Evolutionary conservation across 1,140 invertebrate species (phyloP).

Genomic region (Matsumurasca onukii): DNA sequence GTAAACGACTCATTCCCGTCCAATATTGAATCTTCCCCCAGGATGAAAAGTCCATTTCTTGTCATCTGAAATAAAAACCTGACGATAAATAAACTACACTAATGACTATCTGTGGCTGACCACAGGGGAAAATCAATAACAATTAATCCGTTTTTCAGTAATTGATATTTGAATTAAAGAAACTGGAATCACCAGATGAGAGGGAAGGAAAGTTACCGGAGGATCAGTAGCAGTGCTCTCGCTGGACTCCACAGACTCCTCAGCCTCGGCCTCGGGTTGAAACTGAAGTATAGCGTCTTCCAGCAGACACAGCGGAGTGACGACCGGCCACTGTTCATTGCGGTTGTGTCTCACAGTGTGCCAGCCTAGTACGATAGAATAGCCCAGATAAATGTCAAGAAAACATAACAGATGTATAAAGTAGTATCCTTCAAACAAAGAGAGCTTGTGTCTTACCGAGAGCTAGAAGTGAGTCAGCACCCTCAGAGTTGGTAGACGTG

Average conservation of each 20-base stretch:
- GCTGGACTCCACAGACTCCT: neutral
- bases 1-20: conserved; percentile 9
- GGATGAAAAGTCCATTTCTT: conserved; percentile 26
- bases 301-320: conserved; percentile 32
- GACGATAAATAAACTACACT: too few species aligned
- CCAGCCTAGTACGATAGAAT: conserved; percentile 62
- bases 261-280: neutral
- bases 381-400: too few species aligned
- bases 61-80: conserved; percentile 16
- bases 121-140: too few species aligned
- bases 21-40: conserved; percentile 29
- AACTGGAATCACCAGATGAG: neutral
- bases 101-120: too few species aligned
- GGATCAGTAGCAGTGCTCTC: conserved; percentile 1
- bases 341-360: conserved; percentile 77
- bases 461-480: conserved; percentile 71
- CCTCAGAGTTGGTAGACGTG: conserved; percentile 76
- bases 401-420: too few species aligned
- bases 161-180: too few species aligned
- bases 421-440: neutral
- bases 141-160: too few species aligned
- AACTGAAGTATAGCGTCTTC: conserved; percentile 28
- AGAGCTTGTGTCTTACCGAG: conserved; percentile 54
- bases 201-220: neutral
- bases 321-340: conserved; percentile 79